A percentile compares a stretch with the other conserved stretches of the same genome.
Evolutionary conservation across 1,140 invertebrate genomes (phyloP).

Genomic region (Colletes gigas): DNA sequence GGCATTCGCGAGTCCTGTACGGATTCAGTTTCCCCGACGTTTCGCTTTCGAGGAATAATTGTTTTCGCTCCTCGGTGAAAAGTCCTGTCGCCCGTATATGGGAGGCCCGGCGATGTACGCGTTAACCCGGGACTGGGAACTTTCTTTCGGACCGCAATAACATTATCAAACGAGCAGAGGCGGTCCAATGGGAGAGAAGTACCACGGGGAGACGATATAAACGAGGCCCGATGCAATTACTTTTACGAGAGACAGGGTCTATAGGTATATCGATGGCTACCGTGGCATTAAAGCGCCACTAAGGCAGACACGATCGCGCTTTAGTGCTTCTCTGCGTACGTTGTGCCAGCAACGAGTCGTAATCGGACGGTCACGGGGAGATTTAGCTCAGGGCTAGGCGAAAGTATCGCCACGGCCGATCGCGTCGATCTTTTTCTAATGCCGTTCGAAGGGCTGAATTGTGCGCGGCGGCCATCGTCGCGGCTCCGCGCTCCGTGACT

Average conservation of each 20-base stretch:
- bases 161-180: constrained; percentile 65
- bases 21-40: no score
- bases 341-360: constrained; percentile 46
- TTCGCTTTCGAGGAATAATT: no score
- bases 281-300: constrained; percentile 72
- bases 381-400: constrained; percentile 71
- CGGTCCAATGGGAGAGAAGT: constrained; percentile 46
- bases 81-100: no score
- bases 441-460: constrained; percentile 6
- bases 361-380: constrained; percentile 62
- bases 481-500: not conserved
- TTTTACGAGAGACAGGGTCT: constrained; percentile 74
- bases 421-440: constrained; percentile 61
- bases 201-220: constrained; percentile 68
- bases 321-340: constrained; percentile 63
- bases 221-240: constrained; percentile 78
- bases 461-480: not conserved
- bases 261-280: constrained; percentile 64
- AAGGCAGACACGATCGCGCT: constrained; percentile 65
- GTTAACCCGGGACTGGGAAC: not conserved
- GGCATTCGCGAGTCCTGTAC: no score
- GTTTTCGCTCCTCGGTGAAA: no score
- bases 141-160: constrained; percentile 34
- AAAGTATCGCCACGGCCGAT: constrained; percentile 74
- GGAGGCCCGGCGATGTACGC: no score